Conservation (phyloP, 2,113 vertebrate species). For the Boleophthalmus pectinirostris region DNA sequence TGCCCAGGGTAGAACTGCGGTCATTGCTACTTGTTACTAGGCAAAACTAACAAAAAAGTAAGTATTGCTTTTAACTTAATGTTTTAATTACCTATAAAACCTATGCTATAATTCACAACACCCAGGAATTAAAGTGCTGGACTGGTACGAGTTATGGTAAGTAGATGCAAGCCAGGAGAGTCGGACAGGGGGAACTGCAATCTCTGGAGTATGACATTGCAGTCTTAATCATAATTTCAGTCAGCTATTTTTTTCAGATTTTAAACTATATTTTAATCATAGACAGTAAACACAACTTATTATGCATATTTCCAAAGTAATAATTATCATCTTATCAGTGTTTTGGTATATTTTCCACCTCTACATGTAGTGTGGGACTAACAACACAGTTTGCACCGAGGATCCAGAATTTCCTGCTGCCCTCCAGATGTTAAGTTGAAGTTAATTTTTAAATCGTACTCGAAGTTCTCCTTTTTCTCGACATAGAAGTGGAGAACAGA, state of each 20-base stretch:
- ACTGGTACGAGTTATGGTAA: neutral
- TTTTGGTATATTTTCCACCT: too few species aligned
- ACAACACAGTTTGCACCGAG: neutral
- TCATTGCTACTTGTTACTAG: neutral
- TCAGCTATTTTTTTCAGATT: too few species aligned
- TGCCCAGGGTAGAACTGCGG: neutral
- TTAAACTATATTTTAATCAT: too few species aligned
- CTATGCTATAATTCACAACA: neutral
- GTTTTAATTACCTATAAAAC: neutral
- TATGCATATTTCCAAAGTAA: too few species aligned
- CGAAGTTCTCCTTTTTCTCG: neutral
- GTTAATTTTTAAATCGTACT: neutral
- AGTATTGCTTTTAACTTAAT: neutral
- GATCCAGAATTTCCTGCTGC: too few species aligned
- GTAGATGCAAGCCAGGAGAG: neutral
- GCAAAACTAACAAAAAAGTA: neutral
- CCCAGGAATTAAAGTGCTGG: neutral
- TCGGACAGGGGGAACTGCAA: too few species aligned
- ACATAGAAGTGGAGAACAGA: neutral
- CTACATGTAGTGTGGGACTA: neutral
- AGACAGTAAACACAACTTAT: too few species aligned
- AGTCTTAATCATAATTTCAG: too few species aligned
- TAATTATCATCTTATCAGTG: too few species aligned
- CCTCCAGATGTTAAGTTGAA: too few species aligned
- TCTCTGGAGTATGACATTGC: too few species aligned